These are phyloP conservation scores for Scyliorhinus canicula DNA, from an alignment of 2,797 vertebrate species.

Conservation along the genomic window DNA sequence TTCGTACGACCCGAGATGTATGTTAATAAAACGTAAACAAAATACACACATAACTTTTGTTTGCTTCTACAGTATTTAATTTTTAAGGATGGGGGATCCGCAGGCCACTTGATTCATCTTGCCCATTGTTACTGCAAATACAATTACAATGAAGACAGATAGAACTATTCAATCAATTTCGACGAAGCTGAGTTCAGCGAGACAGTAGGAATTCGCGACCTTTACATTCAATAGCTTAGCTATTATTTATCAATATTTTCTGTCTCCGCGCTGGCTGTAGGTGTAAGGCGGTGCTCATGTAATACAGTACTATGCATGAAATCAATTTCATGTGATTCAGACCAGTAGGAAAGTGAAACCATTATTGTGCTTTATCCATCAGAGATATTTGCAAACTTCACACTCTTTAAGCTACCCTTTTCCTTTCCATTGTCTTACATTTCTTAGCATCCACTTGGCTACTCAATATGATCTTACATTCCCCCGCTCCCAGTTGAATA, in stretches of 20 bases:
- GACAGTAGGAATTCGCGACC: slow-evolving; percentile 10
- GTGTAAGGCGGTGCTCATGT: neutral
- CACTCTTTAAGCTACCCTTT: neutral
- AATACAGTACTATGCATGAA: neutral
- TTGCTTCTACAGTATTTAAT: neutral
- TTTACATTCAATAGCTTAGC: slow-evolving; percentile 2
- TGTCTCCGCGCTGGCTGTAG: neutral
- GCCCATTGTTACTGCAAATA: neutral
- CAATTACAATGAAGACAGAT: neutral
- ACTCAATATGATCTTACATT: neutral
- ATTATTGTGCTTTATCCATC: neutral
- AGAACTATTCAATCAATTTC: neutral
- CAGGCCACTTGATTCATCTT: neutral
- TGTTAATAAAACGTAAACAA: neutral
- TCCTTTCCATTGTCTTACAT: neutral
- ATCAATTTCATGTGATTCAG: neutral
- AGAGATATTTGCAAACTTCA: neutral
- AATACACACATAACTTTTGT: neutral
- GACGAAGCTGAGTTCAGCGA: neutral
- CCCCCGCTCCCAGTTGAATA: neutral
- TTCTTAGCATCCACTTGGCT: neutral
- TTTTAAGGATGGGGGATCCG: neutral
- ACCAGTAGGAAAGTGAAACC: neutral
- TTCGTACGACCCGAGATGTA: neutral
- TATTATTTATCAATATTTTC: slow-evolving; percentile 11